These are phyloP conservation scores for Colistium nudipinnis DNA, from an alignment of 2,113 vertebrate genomes.

Conservation along the genomic window DNA sequence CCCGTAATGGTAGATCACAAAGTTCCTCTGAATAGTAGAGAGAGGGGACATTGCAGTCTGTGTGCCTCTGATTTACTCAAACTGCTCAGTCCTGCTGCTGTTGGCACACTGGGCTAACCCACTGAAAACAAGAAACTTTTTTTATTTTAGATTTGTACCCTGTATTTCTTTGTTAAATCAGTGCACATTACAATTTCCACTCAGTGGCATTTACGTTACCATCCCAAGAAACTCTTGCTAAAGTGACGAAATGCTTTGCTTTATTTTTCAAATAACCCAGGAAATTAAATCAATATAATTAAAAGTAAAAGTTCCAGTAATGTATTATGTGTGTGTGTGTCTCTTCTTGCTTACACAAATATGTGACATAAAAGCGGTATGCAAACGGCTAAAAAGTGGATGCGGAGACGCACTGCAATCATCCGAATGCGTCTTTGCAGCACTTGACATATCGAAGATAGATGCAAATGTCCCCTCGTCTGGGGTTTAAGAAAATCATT, in stretches of 20 bases:
- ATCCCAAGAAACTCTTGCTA: too few relatives aligned
- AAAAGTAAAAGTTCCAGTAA: too few relatives aligned
- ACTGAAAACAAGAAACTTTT: not conserved
- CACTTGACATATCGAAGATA: not conserved
- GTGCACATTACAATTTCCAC: too few relatives aligned
- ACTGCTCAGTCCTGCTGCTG: not conserved
- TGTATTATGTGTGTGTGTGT: not conserved
- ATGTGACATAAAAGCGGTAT: not conserved
- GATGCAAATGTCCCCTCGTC: not conserved
- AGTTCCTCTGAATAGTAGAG: not conserved
- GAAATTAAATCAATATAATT: too few relatives aligned
- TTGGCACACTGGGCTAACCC: not conserved
- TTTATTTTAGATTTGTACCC: not conserved
- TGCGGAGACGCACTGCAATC: not conserved
- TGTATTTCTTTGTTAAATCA: too few relatives aligned
- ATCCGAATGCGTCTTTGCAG: not conserved
- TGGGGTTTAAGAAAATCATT: slow-evolving; percentile 20
- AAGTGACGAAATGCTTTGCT: too few relatives aligned
- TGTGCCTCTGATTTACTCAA: not conserved
- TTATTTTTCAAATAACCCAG: too few relatives aligned
- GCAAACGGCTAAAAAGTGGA: not conserved
- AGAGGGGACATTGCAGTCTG: not conserved
- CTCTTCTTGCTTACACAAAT: not conserved
- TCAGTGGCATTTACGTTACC: not conserved
- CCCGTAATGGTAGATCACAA: not conserved